phyloP scores from a whole-genome alignment of 2,113 vertebrate genomes.

The Siphamia tubifer region DNA sequence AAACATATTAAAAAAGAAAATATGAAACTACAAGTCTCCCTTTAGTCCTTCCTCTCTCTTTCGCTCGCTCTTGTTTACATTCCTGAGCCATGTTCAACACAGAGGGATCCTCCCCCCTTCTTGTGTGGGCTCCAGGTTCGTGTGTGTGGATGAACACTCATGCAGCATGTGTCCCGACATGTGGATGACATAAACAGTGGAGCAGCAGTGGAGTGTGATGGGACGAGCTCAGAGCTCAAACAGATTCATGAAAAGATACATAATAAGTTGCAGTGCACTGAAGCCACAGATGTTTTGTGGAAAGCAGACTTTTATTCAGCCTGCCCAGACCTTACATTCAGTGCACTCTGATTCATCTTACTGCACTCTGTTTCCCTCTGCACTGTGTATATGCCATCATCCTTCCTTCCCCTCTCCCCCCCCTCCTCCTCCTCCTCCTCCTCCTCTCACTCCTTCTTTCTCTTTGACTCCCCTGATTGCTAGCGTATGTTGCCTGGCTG shows the following conservation, averaged over 20 bases:
- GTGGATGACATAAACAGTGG: constrained; percentile 69
- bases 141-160: neutral
- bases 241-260: constrained; percentile 1
- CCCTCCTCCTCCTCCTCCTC: constrained; percentile 23
- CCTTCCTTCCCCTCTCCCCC: constrained; percentile 1
- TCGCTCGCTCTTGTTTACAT: constrained; percentile 77
- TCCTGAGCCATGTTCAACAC: constrained; percentile 73
- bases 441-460: constrained; percentile 32
- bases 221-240: neutral
- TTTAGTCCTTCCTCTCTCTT: constrained; percentile 3
- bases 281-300: constrained; percentile 28
- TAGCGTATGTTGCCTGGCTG: constrained; percentile 72
- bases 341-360: neutral
- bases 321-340: constrained; percentile 19
- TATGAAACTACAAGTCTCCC: constrained; percentile 11
- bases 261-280: neutral
- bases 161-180: constrained; percentile 58
- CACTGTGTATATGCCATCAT: constrained; percentile 37
- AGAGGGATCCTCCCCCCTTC: constrained; percentile 70
- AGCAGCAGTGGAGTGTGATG: neutral
- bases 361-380: constrained; percentile 9
- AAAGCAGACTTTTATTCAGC: neutral
- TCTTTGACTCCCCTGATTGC: constrained; percentile 72
- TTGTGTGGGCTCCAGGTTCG: constrained; percentile 69
- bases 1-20: neutral